Base-by-base conservation (phyloP, 1,140 invertebrate genomes). In the Drosophila sp. region DNA sequence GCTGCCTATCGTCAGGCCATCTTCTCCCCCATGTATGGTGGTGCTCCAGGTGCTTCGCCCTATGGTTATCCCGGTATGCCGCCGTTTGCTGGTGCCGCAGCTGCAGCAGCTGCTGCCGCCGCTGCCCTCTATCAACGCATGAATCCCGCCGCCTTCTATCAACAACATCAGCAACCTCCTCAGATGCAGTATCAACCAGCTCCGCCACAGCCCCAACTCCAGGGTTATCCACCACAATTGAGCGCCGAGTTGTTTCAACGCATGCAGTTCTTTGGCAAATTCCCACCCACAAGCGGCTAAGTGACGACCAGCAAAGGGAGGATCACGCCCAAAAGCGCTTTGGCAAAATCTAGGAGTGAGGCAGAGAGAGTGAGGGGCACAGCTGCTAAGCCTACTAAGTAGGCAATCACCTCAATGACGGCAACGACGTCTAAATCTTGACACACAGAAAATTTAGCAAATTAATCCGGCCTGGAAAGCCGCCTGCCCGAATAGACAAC, bases 1-100 rank as follows among this genome's bases (percentile, higher is more conserved):
- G 97, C 97, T 0, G 97, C 97, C 1, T 97, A 98, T 84, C 97
- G 97, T 70, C 93, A 97, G 32, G 89, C 91, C 93, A 93, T 83
- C 92, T 95, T 64, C 92, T 93, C 11, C 87, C 94, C 60, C 81
- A 93, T 29, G 92, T 56, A 90, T 7, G 73, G 58, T 32, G 84
- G 76, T 11, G 63, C 61, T 8, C 76, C 81, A 8, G 44, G 44
- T 0, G 54, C 71, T 1, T 67, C 85, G 0, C 73, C 69, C 32
- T 85, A 85, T 27, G 86, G 86, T n/a, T 90, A 90, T 60, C 83
- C 79, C 1, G 87, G 82, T 3, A 74, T 87, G 64, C 82, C 87
- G 1, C 82, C 87, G 1, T 90, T 90, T 33, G 78, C 76, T 11
- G 79, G 73, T 11, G 78, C 79, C 1, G 81, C 82, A 3, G 81